Evolutionary conservation across 2,888 invertebrate genomes (phyloP), one percentile per base, ranked within the genome.

Genomic region (Yponomeuta evonymella): DNA sequence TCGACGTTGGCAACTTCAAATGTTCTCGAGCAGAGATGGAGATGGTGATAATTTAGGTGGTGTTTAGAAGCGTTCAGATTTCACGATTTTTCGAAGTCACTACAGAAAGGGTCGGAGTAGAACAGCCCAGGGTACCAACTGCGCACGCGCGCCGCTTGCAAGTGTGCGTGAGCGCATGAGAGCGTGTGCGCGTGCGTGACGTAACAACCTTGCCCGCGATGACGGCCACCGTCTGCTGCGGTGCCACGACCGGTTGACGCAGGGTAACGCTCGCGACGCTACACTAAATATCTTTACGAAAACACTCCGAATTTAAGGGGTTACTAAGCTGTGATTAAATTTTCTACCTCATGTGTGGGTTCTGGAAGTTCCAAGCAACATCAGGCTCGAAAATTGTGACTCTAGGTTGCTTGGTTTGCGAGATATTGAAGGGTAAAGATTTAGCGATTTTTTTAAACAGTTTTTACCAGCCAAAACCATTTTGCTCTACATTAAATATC

Each of bases 201-300:
- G 77, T 81, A 63, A 68, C 68, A 83, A 84, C 85, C 86, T 85
- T 85, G 85, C 74, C 79, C 79, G 78, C 74, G 74, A 36, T 72
- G 43, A 77, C 72, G 79, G 78, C 74, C 81, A 75, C 74, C 75
- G 83, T 78, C 79, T 80, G 74, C 79, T 80, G 74, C 73, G 43
- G 43, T 5, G 70, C 69, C 74, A 71, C 58, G 66, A 73, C 62
- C 74, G 69, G 72, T 76, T 77, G 75, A 69, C 72, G 29, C 36
- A 15, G 74, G 73, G 74, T 75, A 72, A 76, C 77, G 76, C 76
- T 75, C 10, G 33, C 67, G 43, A 67, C n/a, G 79, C 78, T 78
- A 73, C 43, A 48, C 51, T 72, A 77, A 72, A 73, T 78, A 76
- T 74, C 73, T 76, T 43, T 65, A 30, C 63, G 67, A 73, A 79